Evolutionary conservation across 2,113 vertebrate genomes (phyloP).

Genomic region (Phrynocephalus versicolor): DNA sequence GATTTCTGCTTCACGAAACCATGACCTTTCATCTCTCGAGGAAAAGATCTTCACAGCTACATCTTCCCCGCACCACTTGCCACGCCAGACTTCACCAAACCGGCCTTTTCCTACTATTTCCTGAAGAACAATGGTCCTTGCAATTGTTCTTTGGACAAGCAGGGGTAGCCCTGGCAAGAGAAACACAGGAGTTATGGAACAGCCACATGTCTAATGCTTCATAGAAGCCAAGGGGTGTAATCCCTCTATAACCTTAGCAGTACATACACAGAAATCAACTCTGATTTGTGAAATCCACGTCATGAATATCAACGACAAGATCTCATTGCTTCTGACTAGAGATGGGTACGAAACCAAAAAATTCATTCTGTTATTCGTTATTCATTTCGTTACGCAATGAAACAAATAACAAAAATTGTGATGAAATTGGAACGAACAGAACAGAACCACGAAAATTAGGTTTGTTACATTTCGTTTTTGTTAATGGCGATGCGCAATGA

Average conservation of each 20-base stretch:
- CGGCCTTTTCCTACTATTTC: constrained; percentile 93
- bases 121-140: constrained; percentile 95
- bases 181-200: rapidly evolving
- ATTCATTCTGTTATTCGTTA: too few species aligned
- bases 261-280: too few species aligned
- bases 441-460: too few species aligned
- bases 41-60: constrained; percentile 99
- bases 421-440: too few species aligned
- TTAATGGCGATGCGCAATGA: too few species aligned
- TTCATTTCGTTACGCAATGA: too few species aligned
- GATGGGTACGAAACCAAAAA: too few species aligned
- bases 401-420: too few species aligned
- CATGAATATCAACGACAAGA: not conserved
- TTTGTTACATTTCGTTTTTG: too few species aligned
- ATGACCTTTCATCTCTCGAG: constrained; percentile 93
- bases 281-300: not conserved
- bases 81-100: constrained; percentile 95
- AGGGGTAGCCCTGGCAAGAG: constrained; percentile 85
- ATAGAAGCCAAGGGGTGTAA: rapidly evolving
- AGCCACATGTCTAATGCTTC: rapidly evolving
- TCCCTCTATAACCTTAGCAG: not conserved
- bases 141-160: constrained; percentile 94
- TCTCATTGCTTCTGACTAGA: not conserved
- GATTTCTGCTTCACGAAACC: constrained; percentile 97
- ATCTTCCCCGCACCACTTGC: constrained; percentile 95